A percentile compares a stretch with the other conserved stretches of the same genome.
Evolutionary conservation across 2,888 invertebrate genomes (phyloP).

Genomic region (Epirrita christyi): DNA sequence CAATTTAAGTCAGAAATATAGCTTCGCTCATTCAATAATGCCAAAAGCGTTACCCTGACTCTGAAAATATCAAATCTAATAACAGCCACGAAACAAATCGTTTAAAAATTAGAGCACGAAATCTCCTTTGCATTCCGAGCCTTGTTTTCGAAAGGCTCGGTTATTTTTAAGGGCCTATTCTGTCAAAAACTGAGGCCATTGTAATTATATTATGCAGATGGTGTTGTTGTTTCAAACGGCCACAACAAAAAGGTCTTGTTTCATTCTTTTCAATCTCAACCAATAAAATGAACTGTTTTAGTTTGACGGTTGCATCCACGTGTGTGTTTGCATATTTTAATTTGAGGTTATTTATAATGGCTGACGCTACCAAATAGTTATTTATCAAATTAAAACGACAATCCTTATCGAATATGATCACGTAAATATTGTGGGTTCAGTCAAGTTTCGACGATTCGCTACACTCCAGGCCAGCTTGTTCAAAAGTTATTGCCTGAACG

Average conservation of each 20-base stretch:
- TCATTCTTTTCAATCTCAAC: conserved; percentile 15
- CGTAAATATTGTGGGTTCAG: no score
- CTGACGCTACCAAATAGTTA: no score
- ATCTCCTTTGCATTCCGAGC: conserved; percentile 32
- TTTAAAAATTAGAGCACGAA: conserved; percentile 28
- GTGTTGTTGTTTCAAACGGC: conserved; percentile 17
- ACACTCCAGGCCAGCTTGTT: no score
- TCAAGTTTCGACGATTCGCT: no score
- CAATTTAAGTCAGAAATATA: no score
- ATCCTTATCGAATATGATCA: no score
- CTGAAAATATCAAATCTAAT: conserved; percentile 12
- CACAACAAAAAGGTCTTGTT: conserved; percentile 11
- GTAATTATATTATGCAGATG: conserved; percentile 42
- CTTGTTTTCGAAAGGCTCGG: conserved; percentile 25
- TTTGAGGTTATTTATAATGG: no score
- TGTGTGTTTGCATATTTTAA: not conserved
- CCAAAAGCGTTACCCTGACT: not conserved
- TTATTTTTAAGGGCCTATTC: conserved; percentile 30
- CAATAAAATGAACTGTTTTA: not conserved
- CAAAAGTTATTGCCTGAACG: no score
- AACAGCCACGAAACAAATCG: conserved; percentile 24
- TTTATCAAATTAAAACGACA: no score
- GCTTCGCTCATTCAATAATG: no score
- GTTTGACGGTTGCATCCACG: not conserved
- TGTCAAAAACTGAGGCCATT: conserved; percentile 30